These are phyloP conservation scores for Bufo bufo DNA, from an alignment of 2,113 vertebrate species.

Conservation along the genomic window DNA sequence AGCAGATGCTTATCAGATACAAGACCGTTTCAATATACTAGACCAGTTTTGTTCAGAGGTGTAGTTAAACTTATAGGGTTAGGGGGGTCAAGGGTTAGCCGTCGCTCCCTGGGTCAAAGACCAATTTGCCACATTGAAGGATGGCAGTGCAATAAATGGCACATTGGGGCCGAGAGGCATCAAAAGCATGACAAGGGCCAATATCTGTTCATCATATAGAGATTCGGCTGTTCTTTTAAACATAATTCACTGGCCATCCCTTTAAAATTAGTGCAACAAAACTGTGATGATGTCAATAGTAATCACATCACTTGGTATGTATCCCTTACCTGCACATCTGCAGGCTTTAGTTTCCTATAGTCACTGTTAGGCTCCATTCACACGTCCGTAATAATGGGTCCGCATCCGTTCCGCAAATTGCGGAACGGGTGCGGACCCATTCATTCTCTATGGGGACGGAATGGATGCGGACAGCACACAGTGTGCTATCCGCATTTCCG, in stretches of 20 bases:
- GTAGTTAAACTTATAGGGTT: neutral
- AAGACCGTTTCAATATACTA: neutral
- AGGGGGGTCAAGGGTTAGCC: neutral
- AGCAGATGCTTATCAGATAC: slow-evolving; percentile 6
- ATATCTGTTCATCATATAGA: neutral
- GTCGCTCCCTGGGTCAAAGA: neutral
- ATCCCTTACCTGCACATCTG: no score
- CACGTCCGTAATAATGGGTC: no score
- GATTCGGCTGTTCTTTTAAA: neutral
- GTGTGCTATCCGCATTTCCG: no score
- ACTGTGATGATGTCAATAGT: neutral
- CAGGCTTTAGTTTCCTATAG: no score
- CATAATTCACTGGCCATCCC: neutral
- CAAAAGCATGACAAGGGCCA: neutral
- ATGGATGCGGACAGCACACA: no score
- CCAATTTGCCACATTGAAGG: neutral
- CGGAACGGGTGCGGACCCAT: no score
- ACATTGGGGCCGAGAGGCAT: neutral
- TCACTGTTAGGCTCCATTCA: no score
- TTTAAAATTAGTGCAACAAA: neutral
- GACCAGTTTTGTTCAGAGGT: neutral
- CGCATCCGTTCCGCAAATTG: no score
- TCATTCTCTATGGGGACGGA: no score
- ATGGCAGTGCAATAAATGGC: neutral
- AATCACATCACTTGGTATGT: neutral